Evolutionary conservation across 2,113 vertebrate species (phyloP).

Genomic region (Otolemur garnettii): DNA sequence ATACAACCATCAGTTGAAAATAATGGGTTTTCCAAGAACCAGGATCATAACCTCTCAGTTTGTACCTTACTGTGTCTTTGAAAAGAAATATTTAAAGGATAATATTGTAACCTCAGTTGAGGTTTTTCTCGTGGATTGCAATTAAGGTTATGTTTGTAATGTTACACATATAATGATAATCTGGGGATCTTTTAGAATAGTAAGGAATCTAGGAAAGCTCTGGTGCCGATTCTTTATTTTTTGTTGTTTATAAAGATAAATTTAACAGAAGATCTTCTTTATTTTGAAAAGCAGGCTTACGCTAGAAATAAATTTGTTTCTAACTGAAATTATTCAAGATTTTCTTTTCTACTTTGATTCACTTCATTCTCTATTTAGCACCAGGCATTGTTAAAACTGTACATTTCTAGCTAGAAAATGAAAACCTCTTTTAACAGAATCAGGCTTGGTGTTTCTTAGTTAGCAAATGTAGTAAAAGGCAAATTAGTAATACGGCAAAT

Average conservation of each 20-base stretch:
- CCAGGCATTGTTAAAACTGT: slow-evolving; percentile 15
- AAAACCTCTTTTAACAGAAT: background rate
- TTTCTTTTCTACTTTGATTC: slow-evolving; percentile 17
- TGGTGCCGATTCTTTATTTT: background rate
- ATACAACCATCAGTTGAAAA: slow-evolving; percentile 17
- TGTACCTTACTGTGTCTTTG: slow-evolving; percentile 16
- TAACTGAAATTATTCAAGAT: slow-evolving; percentile 3
- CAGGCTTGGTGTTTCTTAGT: background rate
- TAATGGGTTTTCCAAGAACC: slow-evolving; percentile 29
- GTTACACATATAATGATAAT: slow-evolving; percentile 16
- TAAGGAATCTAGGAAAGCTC: background rate
- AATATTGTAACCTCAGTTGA: background rate
- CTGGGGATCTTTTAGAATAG: background rate
- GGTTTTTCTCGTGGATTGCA: slow-evolving; percentile 30
- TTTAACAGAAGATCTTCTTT: background rate
- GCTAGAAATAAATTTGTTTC: slow-evolving; percentile 40
- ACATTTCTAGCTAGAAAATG: slow-evolving; percentile 19
- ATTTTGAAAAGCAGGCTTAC: background rate
- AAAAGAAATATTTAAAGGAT: slow-evolving; percentile 55
- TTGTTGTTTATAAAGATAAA: background rate
- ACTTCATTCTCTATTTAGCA: background rate
- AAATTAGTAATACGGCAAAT: background rate
- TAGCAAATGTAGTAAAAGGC: background rate
- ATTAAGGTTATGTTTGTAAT: background rate
- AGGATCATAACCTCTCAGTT: background rate